These are phyloP conservation scores for Melanerpes formicivorus DNA, from an alignment of 2,113 vertebrate species.

Conservation along the genomic window DNA sequence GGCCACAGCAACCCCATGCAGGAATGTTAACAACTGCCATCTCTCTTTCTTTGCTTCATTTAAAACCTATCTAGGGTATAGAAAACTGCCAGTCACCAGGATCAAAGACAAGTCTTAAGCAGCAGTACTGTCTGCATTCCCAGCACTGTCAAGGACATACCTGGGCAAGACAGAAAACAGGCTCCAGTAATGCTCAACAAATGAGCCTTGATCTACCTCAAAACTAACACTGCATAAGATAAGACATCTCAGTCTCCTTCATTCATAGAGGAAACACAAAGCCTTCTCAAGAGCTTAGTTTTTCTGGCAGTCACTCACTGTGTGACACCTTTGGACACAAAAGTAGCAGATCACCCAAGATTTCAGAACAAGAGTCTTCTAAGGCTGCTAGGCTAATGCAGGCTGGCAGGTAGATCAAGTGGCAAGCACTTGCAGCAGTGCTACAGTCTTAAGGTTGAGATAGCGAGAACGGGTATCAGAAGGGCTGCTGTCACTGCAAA, in stretches of 20 bases:
- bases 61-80: not conserved
- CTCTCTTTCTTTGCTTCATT: not conserved
- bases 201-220: accelerated
- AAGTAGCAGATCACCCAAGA: not conserved
- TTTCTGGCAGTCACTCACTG: not conserved
- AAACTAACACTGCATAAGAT: accelerated
- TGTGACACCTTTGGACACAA: not conserved
- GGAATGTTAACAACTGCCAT: not conserved
- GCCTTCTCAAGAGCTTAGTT: not conserved
- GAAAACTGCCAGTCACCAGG: not conserved
- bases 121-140: not conserved
- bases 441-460: not conserved
- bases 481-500: not conserved
- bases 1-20: no score
- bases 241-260: not conserved
- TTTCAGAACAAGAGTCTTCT: not conserved
- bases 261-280: not conserved
- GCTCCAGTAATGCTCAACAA: not conserved
- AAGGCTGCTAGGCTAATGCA: not conserved
- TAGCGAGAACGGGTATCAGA: not conserved
- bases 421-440: not conserved
- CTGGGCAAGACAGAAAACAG: not conserved
- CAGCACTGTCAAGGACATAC: not conserved
- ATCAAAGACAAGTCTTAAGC: not conserved
- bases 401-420: not conserved